Base-by-base conservation (phyloP, 2,797 vertebrate species). In the Adelosebastes latens region DNA sequence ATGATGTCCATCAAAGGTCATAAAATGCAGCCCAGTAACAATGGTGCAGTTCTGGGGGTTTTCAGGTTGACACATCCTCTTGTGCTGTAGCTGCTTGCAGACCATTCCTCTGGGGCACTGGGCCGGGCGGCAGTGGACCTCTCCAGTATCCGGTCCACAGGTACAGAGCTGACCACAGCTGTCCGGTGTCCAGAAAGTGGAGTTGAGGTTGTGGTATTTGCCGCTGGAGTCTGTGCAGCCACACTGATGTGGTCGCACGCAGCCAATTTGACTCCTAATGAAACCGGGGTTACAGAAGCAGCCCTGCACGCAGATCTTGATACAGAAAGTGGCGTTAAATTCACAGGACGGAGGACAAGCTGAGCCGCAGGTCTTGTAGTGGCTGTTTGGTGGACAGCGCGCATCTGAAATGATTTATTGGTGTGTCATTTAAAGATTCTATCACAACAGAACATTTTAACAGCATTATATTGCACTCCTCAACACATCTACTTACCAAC, bases 1-100 rank as follows among this genome's bases (percentile, higher is more conserved):
- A 2, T 14, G 68, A 39, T 80, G 2, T 2, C 94, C 93, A 0
- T 96, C 95, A 8, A 96, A 96, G 4, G 94, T 94, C 6, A 75
- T 93, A 61, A 95, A 95, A 56, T 80, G 72, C 20, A 89, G 0
- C 14, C 39, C 27, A 3, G 72, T 68, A 3, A 77, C 25, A 18
- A 89, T 5, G 9, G 73, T 76, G 4, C 87, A 92, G 66, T 85
- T 86, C 6, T 8, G 68, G 0, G 77, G 81, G 24, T 22, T 58
- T 29, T 75, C 36, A 22, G 80, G 65, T 52, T 81, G 65, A 36
- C 88, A 87, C 22, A 39, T 2, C 1, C 55, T 61, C 14, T 61
- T 62, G 53, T 81, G 68, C 29, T 8, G 42, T 2, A 71, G 27
- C 14, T 66, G 32, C 65, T 53, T 81, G 75, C 85, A 92, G 22